These are phyloP conservation scores for Brachionus calyciflorus DNA, from an alignment of 1,140 invertebrate species.

Conservation along the genomic window DNA sequence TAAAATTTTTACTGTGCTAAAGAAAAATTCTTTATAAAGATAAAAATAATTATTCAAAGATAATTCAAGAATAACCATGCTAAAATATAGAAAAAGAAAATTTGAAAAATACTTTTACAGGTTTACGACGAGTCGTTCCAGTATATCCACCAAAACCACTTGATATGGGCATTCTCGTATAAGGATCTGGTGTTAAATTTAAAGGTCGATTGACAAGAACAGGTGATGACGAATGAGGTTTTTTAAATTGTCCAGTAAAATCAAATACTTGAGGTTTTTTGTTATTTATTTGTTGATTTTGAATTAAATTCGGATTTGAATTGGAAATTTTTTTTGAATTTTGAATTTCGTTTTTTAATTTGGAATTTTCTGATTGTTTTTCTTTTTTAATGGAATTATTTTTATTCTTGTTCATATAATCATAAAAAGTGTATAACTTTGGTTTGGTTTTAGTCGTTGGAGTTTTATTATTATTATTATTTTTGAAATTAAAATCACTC, in stretches of 20 bases:
- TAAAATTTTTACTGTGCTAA: too few species aligned
- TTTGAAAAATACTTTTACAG: not conserved
- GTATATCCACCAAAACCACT: conserved; percentile 41
- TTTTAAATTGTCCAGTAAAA: not conserved
- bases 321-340: not conserved
- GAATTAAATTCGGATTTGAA: not conserved
- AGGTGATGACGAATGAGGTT: not conserved
- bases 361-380: conserved; percentile 32
- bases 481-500: not conserved
- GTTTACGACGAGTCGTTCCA: conserved; percentile 36
- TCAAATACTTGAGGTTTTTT: not conserved
- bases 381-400: too few species aligned
- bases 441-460: conserved; percentile 37
- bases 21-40: too few species aligned
- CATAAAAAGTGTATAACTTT: conserved; percentile 46
- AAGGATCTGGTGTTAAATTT: conserved; percentile 7
- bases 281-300: conserved; percentile 12
- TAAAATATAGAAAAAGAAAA: too few species aligned
- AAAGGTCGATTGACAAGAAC: not conserved
- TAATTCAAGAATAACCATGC: too few species aligned
- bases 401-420: conserved; percentile 41
- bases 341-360: conserved; percentile 32
- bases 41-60: too few species aligned
- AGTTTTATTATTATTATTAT: conserved; percentile 1
- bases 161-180: conserved; percentile 41